Evolutionary conservation across 2,113 vertebrate genomes (phyloP).

Genomic region (Castor canadensis): DNA sequence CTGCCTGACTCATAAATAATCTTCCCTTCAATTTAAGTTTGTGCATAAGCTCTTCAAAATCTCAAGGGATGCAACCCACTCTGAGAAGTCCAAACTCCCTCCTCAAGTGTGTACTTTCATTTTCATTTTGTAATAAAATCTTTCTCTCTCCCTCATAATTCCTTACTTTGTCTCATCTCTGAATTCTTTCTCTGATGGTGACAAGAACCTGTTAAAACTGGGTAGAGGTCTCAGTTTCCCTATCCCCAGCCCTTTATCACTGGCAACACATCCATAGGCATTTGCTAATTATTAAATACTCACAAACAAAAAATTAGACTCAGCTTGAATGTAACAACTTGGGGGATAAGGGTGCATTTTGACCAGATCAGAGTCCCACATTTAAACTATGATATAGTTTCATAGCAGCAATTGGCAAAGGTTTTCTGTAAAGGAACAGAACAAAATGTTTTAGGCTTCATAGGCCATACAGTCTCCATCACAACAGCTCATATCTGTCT

Average conservation of each 20-base stretch:
- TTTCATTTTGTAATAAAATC: neutral
- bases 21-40: neutral
- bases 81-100: neutral
- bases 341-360: neutral
- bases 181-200: neutral
- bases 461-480: neutral
- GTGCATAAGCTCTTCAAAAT: neutral
- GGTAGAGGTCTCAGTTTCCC: neutral
- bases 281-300: constrained; percentile 7
- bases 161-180: neutral
- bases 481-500: neutral
- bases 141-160: neutral
- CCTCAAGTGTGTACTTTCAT: neutral
- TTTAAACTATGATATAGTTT: neutral
- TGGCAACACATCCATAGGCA: neutral
- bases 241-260: neutral
- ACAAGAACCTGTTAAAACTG: neutral
- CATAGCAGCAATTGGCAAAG: neutral
- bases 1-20: neutral
- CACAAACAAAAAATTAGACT: constrained; percentile 1
- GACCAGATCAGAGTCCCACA: neutral
- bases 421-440: constrained; percentile 33
- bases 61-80: neutral
- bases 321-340: neutral
- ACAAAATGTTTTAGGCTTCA: neutral